Base-by-base conservation (phyloP, 2,797 vertebrate genomes). In the Falco concolor region DNA sequence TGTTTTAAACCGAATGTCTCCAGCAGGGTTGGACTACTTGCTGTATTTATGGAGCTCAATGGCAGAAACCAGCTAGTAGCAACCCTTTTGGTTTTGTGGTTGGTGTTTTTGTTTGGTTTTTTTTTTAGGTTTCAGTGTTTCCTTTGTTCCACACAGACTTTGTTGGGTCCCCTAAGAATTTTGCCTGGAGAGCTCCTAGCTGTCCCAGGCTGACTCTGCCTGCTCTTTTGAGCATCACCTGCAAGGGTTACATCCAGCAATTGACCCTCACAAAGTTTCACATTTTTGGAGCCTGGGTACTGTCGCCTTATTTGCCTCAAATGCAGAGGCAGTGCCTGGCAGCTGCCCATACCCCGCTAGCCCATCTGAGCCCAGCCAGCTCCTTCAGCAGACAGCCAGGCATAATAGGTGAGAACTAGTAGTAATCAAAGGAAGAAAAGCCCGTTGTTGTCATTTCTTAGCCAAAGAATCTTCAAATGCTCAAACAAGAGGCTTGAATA, bases 1-100 rank as follows among this genome's bases (percentile, higher is more conserved):
- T n/a, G 76, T 20, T 57, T 61, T 19, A 32, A 63, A 23, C 12
- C 0, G 4, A 56, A 8, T 1, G 0, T 74, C 27, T 49, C 19
- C 9, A 38, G 23, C 9, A 38, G 23, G 13, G 10, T 63, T 63
- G 54, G 23, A 25, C 30, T 67, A 0, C 49, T 80, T 57, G 13
- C 25, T 30, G 7, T 45, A 4, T 78, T 88, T 84, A 19, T 69
- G 24, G 32, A 60, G 32, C 12, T 32, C 63, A 79, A 40, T 30
- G 36, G 12, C 44, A 50, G 60, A 76, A 94, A 47, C 45, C 27
- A 40, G 20, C 3, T 0, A 78, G 49, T 10, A 42, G 49, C 44
- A 57, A 23, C 13, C 18, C 42, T 6, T 24, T 30, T 11, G 19
- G 14, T 40, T 38, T 25, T 52, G 42, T 28, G 36, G 0, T 61